These are phyloP conservation scores for Epistrophella euchroma DNA, from an alignment of 2,888 invertebrate species.

Conservation along the genomic window DNA sequence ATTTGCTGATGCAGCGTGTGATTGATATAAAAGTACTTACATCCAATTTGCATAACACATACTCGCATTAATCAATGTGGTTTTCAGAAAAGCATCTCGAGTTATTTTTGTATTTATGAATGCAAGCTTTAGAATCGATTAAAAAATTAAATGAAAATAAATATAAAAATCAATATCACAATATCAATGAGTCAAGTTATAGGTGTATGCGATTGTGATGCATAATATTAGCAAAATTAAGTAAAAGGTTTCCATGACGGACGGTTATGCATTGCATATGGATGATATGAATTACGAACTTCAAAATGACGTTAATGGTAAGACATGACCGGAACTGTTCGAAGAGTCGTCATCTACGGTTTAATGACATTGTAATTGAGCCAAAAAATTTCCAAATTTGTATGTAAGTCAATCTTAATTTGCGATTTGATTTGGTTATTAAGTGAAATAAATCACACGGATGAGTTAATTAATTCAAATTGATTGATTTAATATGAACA, in stretches of 20 bases:
- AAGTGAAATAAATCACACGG: not conserved
- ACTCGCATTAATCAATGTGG: not conserved
- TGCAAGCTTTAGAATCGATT: conserved; percentile 20
- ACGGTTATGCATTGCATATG: not conserved
- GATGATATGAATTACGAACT: too few relatives aligned
- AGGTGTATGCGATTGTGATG: not conserved
- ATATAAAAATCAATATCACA: not conserved
- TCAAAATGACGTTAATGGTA: conserved; percentile 20
- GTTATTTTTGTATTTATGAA: conserved; percentile 1
- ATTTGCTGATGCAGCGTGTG: not conserved
- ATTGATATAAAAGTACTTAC: conserved; percentile 11
- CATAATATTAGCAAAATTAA: conserved; percentile 14
- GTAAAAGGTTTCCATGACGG: conserved; percentile 30
- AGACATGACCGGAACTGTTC: conserved; percentile 22
- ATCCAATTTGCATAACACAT: conserved; percentile 5
- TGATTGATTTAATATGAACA: conserved; percentile 8
- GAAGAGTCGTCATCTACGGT: conserved; percentile 3
- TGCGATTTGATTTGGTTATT: not conserved
- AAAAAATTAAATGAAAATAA: not conserved
- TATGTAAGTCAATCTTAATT: not conserved
- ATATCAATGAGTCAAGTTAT: not conserved
- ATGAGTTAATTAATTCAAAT: conserved; percentile 8
- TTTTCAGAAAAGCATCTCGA: not conserved
- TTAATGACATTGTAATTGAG: not conserved
- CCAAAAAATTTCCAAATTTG: conserved; percentile 1